Conservation (phyloP, 2,797 vertebrate species). For the Naso thynnoides region DNA sequence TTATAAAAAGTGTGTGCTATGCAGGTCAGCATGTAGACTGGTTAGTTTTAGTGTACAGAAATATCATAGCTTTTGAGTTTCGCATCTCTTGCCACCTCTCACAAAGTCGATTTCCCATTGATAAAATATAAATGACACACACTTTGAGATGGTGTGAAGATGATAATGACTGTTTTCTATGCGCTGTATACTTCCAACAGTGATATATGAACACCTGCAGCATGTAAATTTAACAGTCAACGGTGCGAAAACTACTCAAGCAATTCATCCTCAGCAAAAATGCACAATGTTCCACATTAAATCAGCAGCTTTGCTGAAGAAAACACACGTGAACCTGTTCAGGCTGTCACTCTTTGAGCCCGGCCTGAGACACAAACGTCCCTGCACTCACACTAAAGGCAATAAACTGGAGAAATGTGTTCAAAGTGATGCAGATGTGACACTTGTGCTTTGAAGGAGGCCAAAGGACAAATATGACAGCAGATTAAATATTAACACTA, state of each 20-base stretch:
- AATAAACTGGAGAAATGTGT: neutral
- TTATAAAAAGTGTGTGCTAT: neutral
- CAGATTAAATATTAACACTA: conserved; percentile 78
- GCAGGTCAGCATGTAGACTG: neutral
- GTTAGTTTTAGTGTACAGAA: neutral
- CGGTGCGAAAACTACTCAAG: conserved; percentile 6
- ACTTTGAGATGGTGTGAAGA: neutral
- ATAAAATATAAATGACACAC: neutral
- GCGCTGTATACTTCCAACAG: neutral
- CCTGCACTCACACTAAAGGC: neutral
- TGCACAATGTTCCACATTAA: too few species aligned
- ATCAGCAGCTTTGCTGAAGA: neutral
- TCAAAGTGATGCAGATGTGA: neutral
- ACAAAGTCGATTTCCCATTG: neutral
- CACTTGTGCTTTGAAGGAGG: conserved; percentile 27
- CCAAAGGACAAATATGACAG: conserved; percentile 50
- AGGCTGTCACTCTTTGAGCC: neutral
- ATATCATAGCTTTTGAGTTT: neutral
- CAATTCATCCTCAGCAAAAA: neutral
- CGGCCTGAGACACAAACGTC: neutral
- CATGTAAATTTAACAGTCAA: neutral
- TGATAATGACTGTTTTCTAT: neutral
- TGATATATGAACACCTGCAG: neutral
- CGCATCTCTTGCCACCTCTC: neutral
- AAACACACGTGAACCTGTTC: neutral